phyloP scores from a whole-genome alignment of 1,140 invertebrate species.

The Brachionus rotundiformis region DNA sequence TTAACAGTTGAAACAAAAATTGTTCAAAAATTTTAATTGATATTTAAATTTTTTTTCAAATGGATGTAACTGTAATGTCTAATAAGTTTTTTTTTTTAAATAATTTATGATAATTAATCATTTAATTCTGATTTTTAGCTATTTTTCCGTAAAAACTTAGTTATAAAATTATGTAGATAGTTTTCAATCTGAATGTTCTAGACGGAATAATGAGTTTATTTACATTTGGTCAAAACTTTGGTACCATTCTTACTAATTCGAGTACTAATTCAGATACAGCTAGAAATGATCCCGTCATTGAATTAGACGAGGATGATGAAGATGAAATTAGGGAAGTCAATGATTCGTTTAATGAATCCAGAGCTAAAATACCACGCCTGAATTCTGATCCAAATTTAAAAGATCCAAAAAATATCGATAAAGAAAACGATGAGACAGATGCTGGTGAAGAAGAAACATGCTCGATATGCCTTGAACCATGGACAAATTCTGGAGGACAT shows the following conservation, averaged over 20 bases:
- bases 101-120: background rate
- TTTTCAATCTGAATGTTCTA: background rate
- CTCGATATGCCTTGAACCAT: slow-evolving; percentile 81
- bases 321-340: background rate
- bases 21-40: too few species aligned
- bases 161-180: slow-evolving; percentile 29
- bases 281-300: too few species aligned
- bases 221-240: slow-evolving; percentile 44
- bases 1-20: too few species aligned
- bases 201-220: slow-evolving; percentile 8
- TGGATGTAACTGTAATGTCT: too few species aligned
- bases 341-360: background rate
- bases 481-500: slow-evolving; percentile 82
- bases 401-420: background rate
- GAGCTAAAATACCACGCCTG: slow-evolving; percentile 44
- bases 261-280: too few species aligned
- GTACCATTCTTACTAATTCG: background rate
- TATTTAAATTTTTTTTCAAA: too few species aligned
- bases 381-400: slow-evolving; percentile 16
- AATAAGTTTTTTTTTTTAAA: too few species aligned
- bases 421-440: background rate
- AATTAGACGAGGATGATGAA: slow-evolving; percentile 1
- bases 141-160: background rate
- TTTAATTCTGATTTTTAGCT: background rate
- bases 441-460: slow-evolving; percentile 64